Percentiles rank a stretch among this genome's conserved stretches.
Evolutionary conservation across 2,888 invertebrate species (phyloP).

Genomic region (Caenorhabditis japonica): DNA sequence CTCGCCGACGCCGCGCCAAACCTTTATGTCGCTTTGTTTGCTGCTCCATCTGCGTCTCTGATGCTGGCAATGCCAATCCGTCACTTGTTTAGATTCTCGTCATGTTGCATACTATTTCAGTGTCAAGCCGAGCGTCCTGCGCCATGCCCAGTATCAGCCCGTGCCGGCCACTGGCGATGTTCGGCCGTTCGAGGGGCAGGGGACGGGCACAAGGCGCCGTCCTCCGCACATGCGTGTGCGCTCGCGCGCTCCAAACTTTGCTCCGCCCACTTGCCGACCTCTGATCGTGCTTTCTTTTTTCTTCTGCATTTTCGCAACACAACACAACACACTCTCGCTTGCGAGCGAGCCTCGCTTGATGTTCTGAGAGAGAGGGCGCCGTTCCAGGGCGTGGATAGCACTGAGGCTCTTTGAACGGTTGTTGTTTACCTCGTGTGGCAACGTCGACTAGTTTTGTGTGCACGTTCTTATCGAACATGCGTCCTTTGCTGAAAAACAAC

Average conservation of each 20-base stretch:
- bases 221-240: background rate
- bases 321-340: background rate
- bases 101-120: constrained; percentile 37
- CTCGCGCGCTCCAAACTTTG: constrained; percentile 18
- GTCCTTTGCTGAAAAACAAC: constrained; percentile 34
- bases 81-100: constrained; percentile 21
- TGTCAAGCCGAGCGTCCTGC: constrained; percentile 7
- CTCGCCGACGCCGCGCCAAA: constrained; percentile 35
- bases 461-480: constrained; percentile 48
- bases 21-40: constrained; percentile 32
- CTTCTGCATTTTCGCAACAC: constrained; percentile 51
- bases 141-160: constrained; percentile 44
- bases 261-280: constrained; percentile 35
- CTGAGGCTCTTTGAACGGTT: constrained; percentile 50
- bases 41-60: constrained; percentile 38
- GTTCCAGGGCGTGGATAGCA: constrained; percentile 54
- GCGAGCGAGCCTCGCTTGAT: constrained; percentile 23
- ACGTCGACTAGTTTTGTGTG: constrained; percentile 30
- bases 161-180: constrained; percentile 51
- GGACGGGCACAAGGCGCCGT: constrained; percentile 17
- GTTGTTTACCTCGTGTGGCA: constrained; percentile 42
- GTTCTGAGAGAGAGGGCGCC: constrained; percentile 48
- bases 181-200: constrained; percentile 49
- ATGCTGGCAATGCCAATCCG: constrained; percentile 13
- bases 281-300: constrained; percentile 50